These are phyloP conservation scores for Danaus melanippus DNA, from an alignment of 1,140 invertebrate genomes.

Conservation along the genomic window DNA sequence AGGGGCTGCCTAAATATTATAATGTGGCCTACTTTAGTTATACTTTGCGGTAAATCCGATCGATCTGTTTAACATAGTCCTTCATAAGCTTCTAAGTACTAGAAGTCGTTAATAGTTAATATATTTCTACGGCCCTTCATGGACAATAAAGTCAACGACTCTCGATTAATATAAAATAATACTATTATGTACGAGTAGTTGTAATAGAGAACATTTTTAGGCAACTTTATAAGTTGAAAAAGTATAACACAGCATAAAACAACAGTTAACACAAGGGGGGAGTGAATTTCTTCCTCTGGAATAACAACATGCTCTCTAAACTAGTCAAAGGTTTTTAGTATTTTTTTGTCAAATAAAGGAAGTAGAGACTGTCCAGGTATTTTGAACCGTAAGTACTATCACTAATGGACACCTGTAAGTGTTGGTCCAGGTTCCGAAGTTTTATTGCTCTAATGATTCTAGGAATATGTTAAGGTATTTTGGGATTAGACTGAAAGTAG, in stretches of 20 bases:
- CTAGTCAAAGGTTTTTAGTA: too few relatives aligned
- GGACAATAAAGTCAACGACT: constrained; percentile 1
- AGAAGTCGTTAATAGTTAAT: background rate
- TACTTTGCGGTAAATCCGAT: constrained; percentile 20
- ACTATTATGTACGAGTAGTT: background rate
- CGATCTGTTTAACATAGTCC: constrained; percentile 10
- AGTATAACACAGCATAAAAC: background rate
- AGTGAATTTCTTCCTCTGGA: too few relatives aligned
- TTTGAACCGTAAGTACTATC: too few relatives aligned
- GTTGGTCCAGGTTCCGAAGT: too few relatives aligned
- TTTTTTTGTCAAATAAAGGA: too few relatives aligned
- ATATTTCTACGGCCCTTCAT: too few relatives aligned
- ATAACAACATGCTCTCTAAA: too few relatives aligned
- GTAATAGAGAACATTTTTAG: background rate
- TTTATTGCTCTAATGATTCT: too few relatives aligned
- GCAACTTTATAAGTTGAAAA: background rate
- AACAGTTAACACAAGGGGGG: background rate
- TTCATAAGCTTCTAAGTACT: constrained; percentile 8
- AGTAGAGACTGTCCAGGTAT: too few relatives aligned
- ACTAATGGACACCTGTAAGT: too few relatives aligned
- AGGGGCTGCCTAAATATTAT: constrained; percentile 24
- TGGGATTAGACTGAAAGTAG: too few relatives aligned
- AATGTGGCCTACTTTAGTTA: constrained; percentile 22
- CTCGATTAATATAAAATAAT: background rate
- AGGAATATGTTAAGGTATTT: too few relatives aligned